Percentiles rank a stretch among this genome's conserved stretches.
These are phyloP conservation scores for Andrena marginata DNA, from an alignment of 2,888 invertebrate genomes.

Conservation along the genomic window DNA sequence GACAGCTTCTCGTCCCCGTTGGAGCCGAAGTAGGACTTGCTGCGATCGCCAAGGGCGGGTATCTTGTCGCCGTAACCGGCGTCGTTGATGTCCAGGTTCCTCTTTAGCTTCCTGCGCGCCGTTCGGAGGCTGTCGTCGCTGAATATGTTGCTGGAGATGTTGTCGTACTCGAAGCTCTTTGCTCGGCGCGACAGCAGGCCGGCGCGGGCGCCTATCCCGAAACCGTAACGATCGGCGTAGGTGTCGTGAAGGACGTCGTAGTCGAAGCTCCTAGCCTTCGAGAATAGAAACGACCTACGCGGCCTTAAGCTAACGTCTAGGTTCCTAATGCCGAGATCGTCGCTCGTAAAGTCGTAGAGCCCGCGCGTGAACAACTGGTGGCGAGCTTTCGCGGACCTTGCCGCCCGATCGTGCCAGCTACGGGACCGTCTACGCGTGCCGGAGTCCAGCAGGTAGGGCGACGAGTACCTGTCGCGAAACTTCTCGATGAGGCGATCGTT, in stretches of 20 bases:
- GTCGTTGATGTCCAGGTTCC: conserved; percentile 81
- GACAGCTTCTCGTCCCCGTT: conserved; percentile 77
- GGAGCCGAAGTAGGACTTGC: conserved; percentile 83
- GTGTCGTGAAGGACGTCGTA: conserved; percentile 75
- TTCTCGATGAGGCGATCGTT: conserved; percentile 79
- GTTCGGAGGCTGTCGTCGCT: conserved; percentile 84
- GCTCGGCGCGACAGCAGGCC: conserved; percentile 72
- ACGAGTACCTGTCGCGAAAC: conserved; percentile 74
- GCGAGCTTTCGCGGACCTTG: conserved; percentile 50
- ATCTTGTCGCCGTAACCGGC: conserved; percentile 82
- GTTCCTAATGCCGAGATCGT: conserved; percentile 66
- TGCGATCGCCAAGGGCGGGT: conserved; percentile 81
- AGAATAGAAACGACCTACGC: conserved; percentile 74
- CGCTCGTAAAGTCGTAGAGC: conserved; percentile 47
- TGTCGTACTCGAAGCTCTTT: conserved; percentile 83
- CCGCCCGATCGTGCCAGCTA: conserved; percentile 75
- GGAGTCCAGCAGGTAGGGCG: conserved; percentile 60
- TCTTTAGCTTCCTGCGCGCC: conserved; percentile 82
- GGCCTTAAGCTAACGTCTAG: conserved; percentile 71
- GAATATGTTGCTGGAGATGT: conserved; percentile 82
- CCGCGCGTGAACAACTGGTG: conserved; percentile 54
- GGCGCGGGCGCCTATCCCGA: conserved; percentile 54
- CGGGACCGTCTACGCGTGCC: conserved; percentile 67
- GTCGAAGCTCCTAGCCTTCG: conserved; percentile 82
- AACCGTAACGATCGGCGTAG: conserved; percentile 65